Percentiles rank a stretch among this genome's conserved stretches.
These are phyloP conservation scores for Andrena chrysosceles DNA, from an alignment of 2,888 invertebrate genomes.

Conservation along the genomic window DNA sequence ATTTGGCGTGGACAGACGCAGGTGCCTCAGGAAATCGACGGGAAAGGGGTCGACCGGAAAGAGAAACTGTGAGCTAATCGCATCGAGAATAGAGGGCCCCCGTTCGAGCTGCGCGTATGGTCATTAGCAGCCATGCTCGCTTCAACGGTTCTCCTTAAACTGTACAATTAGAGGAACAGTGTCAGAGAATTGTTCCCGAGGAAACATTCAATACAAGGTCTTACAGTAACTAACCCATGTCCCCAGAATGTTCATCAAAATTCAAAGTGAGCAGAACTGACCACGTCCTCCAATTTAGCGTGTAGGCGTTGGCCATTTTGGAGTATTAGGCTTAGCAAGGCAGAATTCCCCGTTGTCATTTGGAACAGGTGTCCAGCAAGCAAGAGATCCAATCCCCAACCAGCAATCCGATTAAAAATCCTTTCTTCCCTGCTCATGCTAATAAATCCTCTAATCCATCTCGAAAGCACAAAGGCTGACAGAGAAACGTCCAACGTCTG, in stretches of 20 bases:
- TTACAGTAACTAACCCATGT: too few relatives aligned
- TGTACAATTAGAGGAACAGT: too few relatives aligned
- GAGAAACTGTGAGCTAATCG: constrained; percentile 66
- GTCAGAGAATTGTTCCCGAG: too few relatives aligned
- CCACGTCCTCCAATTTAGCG: too few relatives aligned
- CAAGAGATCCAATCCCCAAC: background rate
- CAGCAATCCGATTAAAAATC: background rate
- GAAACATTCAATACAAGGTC: too few relatives aligned
- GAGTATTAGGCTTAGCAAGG: too few relatives aligned
- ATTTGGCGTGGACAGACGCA: constrained; percentile 59
- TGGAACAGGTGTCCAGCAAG: too few relatives aligned
- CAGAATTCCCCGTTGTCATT: too few relatives aligned
- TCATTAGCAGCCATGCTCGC: constrained; percentile 40
- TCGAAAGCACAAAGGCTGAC: background rate
- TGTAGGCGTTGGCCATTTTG: too few relatives aligned
- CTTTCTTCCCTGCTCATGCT: background rate
- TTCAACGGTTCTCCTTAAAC: constrained; percentile 8
- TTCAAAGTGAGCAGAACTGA: too few relatives aligned
- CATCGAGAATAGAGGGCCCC: constrained; percentile 46
- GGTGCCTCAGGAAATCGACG: constrained; percentile 63
- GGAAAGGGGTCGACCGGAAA: constrained; percentile 67
- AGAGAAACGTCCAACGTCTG: too few relatives aligned
- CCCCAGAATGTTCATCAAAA: too few relatives aligned
- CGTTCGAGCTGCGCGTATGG: constrained; percentile 4
- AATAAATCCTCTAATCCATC: background rate